Conservation (phyloP, 2,113 vertebrate genomes). For the Stigmatopora nigra region DNA sequence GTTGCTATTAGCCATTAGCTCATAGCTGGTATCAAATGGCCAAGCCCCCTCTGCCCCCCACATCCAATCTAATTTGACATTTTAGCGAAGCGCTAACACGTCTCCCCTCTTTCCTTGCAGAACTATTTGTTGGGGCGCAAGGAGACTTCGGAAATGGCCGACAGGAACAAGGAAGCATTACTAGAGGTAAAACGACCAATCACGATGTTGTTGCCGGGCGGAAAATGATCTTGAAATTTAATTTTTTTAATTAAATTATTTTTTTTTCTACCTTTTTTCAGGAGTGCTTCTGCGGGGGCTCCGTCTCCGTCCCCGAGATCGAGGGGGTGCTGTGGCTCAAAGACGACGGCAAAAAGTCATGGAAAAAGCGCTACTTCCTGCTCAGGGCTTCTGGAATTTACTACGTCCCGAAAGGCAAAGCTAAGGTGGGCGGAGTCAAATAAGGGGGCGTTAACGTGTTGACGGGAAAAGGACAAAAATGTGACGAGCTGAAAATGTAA, state of each 20-base stretch:
- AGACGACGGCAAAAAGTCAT: constrained; percentile 96
- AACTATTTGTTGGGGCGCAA: constrained; percentile 96
- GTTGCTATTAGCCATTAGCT: no score
- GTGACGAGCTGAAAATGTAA: no score
- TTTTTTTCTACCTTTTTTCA: constrained; percentile 38
- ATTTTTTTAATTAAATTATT: no score
- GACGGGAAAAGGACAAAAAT: no score
- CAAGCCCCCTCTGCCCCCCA: no score
- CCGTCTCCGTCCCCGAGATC: constrained; percentile 95
- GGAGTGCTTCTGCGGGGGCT: constrained; percentile 96
- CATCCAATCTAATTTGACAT: no score
- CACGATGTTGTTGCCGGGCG: neutral
- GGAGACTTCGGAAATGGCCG: constrained; percentile 94
- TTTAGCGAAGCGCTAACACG: neutral
- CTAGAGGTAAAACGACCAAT: constrained; percentile 75
- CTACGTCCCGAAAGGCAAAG: constrained; percentile 96
- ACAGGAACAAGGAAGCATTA: constrained; percentile 94
- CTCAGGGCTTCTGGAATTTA: constrained; percentile 94
- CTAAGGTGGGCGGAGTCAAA: constrained; percentile 74
- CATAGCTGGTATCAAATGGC: no score
- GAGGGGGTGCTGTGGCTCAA: constrained; percentile 95
- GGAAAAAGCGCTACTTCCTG: constrained; percentile 98
- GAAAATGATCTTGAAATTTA: no score
- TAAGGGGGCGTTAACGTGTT: no score
- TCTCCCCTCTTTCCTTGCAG: constrained; percentile 59